Percentiles rank a stretch among this genome's conserved stretches.
Conservation (phyloP, 2,113 vertebrate species). For the Bagarius yarrelli region DNA sequence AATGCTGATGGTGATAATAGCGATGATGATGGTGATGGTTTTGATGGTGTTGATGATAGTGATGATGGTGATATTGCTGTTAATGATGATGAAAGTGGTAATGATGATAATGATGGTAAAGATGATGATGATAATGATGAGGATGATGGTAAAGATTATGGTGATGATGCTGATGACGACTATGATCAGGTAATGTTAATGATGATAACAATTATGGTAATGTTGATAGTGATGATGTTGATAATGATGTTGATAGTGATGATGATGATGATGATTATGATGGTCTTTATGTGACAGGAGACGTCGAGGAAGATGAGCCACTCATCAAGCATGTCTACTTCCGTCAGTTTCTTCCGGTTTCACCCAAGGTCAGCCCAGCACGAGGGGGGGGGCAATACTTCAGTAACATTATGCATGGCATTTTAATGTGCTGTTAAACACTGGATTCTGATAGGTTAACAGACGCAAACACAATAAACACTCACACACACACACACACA, state of each 20-base stretch:
- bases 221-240: not conserved
- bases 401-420: not conserved
- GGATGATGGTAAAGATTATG: not conserved
- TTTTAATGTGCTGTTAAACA: not conserved
- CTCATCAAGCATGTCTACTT: constrained; percentile 80
- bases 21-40: not conserved
- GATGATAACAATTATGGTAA: not conserved
- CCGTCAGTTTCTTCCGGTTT: constrained; percentile 84
- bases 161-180: not conserved
- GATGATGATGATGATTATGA: not conserved
- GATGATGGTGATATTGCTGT: not conserved
- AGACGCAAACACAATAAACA: not conserved
- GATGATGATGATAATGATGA: not conserved
- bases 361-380: constrained; percentile 75
- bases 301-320: constrained; percentile 64
- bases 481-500: not conserved
- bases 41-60: not conserved
- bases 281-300: constrained; percentile 63
- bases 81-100: not conserved
- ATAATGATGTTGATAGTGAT: not conserved
- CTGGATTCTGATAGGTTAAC: not conserved
- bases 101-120: not conserved
- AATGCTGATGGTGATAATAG: not conserved
- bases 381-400: not conserved
- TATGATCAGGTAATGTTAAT: not conserved